phyloP scores from a whole-genome alignment of 2,797 vertebrate genomes.

The Liparis tanakae region DNA sequence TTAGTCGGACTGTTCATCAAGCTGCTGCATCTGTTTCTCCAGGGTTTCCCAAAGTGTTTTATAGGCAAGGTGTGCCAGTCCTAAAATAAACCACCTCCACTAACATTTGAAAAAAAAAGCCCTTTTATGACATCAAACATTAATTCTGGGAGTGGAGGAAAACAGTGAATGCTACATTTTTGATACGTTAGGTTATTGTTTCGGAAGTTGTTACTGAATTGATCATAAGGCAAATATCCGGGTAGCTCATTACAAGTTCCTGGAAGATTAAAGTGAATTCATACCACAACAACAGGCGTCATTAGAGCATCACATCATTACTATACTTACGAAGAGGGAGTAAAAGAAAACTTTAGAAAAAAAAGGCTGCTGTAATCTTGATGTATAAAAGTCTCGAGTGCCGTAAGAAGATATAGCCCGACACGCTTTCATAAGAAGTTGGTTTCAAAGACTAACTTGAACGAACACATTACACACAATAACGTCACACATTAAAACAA shows the following conservation, averaged over 20 bases:
- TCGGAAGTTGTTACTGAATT: not conserved
- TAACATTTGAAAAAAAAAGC: not conserved
- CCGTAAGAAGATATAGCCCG: constrained; percentile 1
- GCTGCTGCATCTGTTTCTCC: not conserved
- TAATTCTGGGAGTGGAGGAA: not conserved
- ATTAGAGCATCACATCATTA: not conserved
- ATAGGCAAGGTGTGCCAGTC: not conserved
- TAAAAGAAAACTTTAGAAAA: not conserved
- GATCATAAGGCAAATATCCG: not conserved
- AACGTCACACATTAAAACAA: constrained; percentile 25
- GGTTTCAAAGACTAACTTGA: constrained; percentile 30
- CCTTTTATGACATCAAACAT: not conserved
- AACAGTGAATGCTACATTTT: not conserved
- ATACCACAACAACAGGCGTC: not conserved
- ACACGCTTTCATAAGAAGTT: not conserved
- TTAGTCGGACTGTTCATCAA: not conserved
- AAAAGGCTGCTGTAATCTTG: not conserved
- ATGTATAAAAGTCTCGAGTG: constrained; percentile 3
- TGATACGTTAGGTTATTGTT: constrained; percentile 8
- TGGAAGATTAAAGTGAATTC: not conserved
- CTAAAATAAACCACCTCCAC: not conserved
- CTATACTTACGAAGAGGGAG: not conserved
- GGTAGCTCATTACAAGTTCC: not conserved
- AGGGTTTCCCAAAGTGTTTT: not conserved
- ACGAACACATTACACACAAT: constrained; percentile 15